A percentile compares a stretch with the other conserved stretches of the same genome.
phyloP scores from a whole-genome alignment of 2,888 invertebrate genomes.

The Oligia fasciuncula region DNA sequence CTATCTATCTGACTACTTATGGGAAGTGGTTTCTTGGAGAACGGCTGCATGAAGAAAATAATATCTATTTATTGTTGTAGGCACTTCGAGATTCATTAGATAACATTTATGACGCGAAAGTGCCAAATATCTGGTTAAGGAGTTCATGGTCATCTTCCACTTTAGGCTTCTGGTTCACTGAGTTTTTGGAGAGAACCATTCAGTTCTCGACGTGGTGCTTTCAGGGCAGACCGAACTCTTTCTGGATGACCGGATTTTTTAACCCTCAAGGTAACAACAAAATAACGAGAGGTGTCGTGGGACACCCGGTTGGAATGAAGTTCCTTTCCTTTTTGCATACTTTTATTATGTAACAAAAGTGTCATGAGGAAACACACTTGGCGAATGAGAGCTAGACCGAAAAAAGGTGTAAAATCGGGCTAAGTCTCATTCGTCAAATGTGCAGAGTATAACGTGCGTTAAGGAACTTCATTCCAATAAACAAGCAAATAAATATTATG shows the following conservation, averaged over 20 bases:
- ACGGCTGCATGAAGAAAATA: not conserved
- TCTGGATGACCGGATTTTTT: conserved; percentile 98
- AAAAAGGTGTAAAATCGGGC: no score
- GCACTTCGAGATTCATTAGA: conserved; percentile 95
- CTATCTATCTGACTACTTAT: not conserved
- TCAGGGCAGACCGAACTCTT: conserved; percentile 92
- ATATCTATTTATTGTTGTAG: conserved; percentile 77
- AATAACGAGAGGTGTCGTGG: not conserved
- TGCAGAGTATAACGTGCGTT: not conserved
- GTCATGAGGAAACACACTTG: no score
- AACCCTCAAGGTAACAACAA: conserved; percentile 94
- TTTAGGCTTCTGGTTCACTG: conserved; percentile 97
- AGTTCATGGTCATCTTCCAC: conserved; percentile 96
- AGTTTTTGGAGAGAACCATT: conserved; percentile 94
- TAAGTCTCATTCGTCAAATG: not conserved
- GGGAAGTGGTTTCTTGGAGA: not conserved
- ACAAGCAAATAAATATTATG: no score
- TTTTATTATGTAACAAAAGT: not conserved
- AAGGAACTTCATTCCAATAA: not conserved
- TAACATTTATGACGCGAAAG: conserved; percentile 96
- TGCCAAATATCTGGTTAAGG: conserved; percentile 93
- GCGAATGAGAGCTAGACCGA: no score
- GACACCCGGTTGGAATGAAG: not conserved
- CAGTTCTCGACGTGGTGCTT: conserved; percentile 95
- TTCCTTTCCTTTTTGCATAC: no score